Conservation (phyloP, 2,888 invertebrate genomes). For the Sinodicranocentrus sp. region DNA sequence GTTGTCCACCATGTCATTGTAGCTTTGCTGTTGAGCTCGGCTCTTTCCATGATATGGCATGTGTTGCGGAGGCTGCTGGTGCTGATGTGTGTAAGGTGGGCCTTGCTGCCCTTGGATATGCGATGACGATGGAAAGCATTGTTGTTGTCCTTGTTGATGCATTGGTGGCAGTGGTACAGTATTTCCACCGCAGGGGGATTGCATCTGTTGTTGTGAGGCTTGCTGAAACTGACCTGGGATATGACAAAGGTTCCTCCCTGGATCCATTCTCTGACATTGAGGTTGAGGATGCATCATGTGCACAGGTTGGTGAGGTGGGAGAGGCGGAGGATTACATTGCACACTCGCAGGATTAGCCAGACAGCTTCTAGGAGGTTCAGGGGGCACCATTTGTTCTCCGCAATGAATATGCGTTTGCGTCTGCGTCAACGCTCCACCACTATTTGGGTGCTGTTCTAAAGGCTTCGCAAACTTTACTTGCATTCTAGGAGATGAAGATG, state of each 20-base stretch:
- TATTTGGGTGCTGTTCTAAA: slow-evolving; percentile 40
- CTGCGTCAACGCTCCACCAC: slow-evolving; percentile 9
- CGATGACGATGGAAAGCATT: slow-evolving; percentile 32
- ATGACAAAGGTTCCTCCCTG: slow-evolving; percentile 21
- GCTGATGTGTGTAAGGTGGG: slow-evolving; percentile 45
- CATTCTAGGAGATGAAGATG: slow-evolving; percentile 57
- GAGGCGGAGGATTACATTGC: slow-evolving; percentile 16
- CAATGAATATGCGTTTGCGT: slow-evolving; percentile 26
- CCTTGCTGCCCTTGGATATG: slow-evolving; percentile 62
- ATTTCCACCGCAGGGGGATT: slow-evolving; percentile 3
- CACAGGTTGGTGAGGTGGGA: background rate
- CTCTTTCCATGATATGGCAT: slow-evolving; percentile 66
- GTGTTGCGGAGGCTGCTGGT: slow-evolving; percentile 59
- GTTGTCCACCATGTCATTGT: slow-evolving; percentile 67
- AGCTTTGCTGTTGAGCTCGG: slow-evolving; percentile 64
- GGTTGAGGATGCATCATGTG: slow-evolving; percentile 51
- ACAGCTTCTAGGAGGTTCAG: slow-evolving; percentile 53
- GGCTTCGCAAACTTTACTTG: slow-evolving; percentile 64
- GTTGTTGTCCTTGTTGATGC: slow-evolving; percentile 32
- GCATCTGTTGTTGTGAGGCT: background rate
- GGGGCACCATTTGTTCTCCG: slow-evolving; percentile 24
- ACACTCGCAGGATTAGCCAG: slow-evolving; percentile 39
- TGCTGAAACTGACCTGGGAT: slow-evolving; percentile 12
- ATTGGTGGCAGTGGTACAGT: background rate
- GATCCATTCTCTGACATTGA: slow-evolving; percentile 52